Conservation (phyloP, 1,140 invertebrate species). For the Megalopta genalis region DNA sequence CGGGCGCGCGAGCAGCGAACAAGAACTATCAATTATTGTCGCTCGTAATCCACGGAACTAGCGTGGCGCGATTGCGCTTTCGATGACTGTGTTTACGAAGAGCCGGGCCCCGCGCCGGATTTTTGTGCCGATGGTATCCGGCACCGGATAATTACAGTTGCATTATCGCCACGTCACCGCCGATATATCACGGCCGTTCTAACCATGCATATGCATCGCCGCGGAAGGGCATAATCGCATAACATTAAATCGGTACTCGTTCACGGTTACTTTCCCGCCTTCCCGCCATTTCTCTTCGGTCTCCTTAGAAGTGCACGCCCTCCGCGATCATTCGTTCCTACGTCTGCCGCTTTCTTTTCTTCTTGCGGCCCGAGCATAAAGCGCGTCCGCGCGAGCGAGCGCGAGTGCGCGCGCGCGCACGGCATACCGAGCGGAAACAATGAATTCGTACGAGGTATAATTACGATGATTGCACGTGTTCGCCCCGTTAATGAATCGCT, state of each 20-base stretch:
- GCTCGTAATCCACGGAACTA: constrained; percentile 46
- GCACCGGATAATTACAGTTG: constrained; percentile 72
- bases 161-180: constrained; percentile 75
- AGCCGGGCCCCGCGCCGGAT: constrained; percentile 2
- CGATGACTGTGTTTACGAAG: constrained; percentile 55
- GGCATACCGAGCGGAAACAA: not conserved
- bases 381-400: too few species aligned
- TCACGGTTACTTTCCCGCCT: constrained; percentile 48
- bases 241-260: constrained; percentile 52
- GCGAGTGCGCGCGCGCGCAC: too few species aligned
- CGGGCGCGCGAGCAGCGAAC: constrained; percentile 17
- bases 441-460: constrained; percentile 7
- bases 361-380: too few species aligned
- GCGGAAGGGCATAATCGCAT: constrained; percentile 54
- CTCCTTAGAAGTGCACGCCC: constrained; percentile 10
- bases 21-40: constrained; percentile 61
- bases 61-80: constrained; percentile 51
- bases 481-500: constrained; percentile 16
- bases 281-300: constrained; percentile 50
- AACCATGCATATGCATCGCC: constrained; percentile 75
- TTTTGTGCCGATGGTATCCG: not conserved
- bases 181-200: constrained; percentile 69
- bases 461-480: constrained; percentile 12
- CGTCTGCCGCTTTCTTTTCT: constrained; percentile 13
- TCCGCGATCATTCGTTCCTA: constrained; percentile 33